A percentile compares a stretch with the other conserved stretches of the same genome.
These are phyloP conservation scores for Mus minutoides DNA, from an alignment of 2,797 vertebrate genomes.

Conservation along the genomic window DNA sequence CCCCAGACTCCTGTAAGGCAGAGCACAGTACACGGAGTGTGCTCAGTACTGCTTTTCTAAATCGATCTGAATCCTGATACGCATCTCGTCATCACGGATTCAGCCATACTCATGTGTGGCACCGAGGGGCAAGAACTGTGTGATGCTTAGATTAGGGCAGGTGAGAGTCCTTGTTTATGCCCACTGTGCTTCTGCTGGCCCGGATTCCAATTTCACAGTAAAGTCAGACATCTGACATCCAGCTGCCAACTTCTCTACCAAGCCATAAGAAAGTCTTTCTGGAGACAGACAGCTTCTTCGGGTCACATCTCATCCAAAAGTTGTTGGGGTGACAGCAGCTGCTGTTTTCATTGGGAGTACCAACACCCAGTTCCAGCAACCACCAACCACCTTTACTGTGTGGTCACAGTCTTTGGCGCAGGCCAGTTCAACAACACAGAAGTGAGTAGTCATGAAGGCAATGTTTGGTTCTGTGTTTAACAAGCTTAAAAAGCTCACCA, in stretches of 20 bases:
- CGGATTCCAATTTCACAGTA: not conserved
- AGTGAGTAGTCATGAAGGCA: not conserved
- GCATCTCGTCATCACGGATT: not conserved
- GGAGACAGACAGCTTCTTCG: not conserved
- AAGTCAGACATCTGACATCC: not conserved
- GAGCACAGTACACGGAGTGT: rapidly evolving
- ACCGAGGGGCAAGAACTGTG: not conserved
- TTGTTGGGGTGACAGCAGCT: not conserved
- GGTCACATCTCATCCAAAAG: not conserved
- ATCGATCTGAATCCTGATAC: not conserved
- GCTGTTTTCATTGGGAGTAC: not conserved
- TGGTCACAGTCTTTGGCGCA: not conserved
- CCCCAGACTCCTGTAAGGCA: not conserved
- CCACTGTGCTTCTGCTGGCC: not conserved
- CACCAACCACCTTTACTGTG: not conserved
- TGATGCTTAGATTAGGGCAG: not conserved
- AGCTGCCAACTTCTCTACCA: not conserved
- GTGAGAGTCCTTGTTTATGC: not conserved
- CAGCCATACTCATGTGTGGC: not conserved
- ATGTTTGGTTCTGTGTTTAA: not conserved
- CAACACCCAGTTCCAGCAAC: not conserved
- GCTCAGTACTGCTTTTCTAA: not conserved
- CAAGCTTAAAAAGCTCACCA: not conserved
- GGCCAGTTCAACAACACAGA: not conserved
- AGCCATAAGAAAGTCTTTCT: not conserved